Base-by-base conservation (phyloP, 2,888 invertebrate species). In the Agrilus mali region DNA sequence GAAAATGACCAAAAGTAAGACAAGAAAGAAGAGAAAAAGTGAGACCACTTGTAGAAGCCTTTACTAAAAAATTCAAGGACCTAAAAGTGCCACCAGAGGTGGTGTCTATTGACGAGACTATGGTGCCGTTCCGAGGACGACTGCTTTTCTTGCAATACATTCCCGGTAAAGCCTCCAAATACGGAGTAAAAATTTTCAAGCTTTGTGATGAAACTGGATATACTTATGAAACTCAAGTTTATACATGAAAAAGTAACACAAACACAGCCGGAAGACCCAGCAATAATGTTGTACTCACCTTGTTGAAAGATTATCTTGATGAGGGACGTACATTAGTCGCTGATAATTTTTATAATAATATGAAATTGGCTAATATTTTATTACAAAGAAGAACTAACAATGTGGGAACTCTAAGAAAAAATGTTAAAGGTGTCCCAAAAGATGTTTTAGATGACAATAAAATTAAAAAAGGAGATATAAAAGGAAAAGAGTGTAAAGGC, bases 161-260 rank as follows among this genome's bases (percentile, higher is more conserved):
- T n/a, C n/a, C n/a, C n/a, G n/a, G n/a, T n/a, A n/a, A n/a, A n/a
- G n/a, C n/a, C n/a, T n/a, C n/a, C n/a, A n/a, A n/a, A n/a, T n/a
- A n/a, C n/a, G n/a, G n/a, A n/a, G n/a, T n/a, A n/a, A n/a, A n/a
- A n/a, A n/a, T n/a, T n/a, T n/a, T n/a, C n/a, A n/a, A n/a, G n/a
- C n/a, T n/a, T n/a, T 43, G 38, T 20, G 38, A 43, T 33, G 43
- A 43, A 43, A 43, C 33, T 43, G 38, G 43, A 16, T 43, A 43
- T 34, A 38, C 38, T 15, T 38, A 43, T 33, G 38, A 43, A 20
- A 43, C 43, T 33, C 17, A 43, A 43, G 20, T 43, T 43, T 43
- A 43, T 43, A 38, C 38, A 38, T 31, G 38, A 38, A 43, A 27
- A 33, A 43, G 37, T 43, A 38, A 32, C 43, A 33, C 38, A 22